phyloP scores from a whole-genome alignment of 2,797 vertebrate species.

The Tinamus major region DNA sequence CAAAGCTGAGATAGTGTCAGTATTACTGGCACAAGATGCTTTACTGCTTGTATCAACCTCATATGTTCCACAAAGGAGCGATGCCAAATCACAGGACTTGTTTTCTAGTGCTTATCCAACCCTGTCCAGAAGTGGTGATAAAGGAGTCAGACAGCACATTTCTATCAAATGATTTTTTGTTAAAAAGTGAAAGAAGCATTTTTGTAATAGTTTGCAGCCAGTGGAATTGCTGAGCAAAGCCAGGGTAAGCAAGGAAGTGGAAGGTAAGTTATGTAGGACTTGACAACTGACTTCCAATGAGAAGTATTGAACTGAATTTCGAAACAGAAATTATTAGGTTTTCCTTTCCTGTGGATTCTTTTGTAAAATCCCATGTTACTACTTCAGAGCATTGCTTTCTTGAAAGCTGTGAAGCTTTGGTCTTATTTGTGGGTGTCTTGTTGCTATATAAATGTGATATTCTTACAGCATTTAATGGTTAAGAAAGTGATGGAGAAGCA shows the following conservation, averaged over 20 bases:
- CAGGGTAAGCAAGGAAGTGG: slow-evolving; percentile 17
- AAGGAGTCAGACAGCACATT: slow-evolving; percentile 53
- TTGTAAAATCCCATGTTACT: neutral
- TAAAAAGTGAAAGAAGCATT: neutral
- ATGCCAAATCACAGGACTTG: neutral
- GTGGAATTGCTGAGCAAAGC: slow-evolving; percentile 3
- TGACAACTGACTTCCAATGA: slow-evolving; percentile 30
- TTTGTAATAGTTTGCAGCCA: neutral
- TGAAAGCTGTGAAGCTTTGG: slow-evolving; percentile 53
- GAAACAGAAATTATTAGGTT: slow-evolving; percentile 36
- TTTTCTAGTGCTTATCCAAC: slow-evolving; percentile 50
- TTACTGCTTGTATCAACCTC: neutral
- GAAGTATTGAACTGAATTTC: neutral
- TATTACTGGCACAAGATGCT: neutral
- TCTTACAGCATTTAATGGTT: neutral
- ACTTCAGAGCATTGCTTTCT: slow-evolving; percentile 9
- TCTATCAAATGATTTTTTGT: neutral
- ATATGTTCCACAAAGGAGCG: neutral
- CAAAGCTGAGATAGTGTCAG: neutral
- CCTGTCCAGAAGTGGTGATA: slow-evolving; percentile 58
- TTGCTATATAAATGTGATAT: neutral
- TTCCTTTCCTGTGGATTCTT: slow-evolving; percentile 10
- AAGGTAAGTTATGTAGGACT: neutral
- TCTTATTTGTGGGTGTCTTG: slow-evolving; percentile 36
- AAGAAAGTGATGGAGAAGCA: slow-evolving; percentile 36